Evolutionary conservation across 1,140 invertebrate species (phyloP), one percentile per base, ranked within the genome.

Genomic region (Paralvinella palmiformis): DNA sequence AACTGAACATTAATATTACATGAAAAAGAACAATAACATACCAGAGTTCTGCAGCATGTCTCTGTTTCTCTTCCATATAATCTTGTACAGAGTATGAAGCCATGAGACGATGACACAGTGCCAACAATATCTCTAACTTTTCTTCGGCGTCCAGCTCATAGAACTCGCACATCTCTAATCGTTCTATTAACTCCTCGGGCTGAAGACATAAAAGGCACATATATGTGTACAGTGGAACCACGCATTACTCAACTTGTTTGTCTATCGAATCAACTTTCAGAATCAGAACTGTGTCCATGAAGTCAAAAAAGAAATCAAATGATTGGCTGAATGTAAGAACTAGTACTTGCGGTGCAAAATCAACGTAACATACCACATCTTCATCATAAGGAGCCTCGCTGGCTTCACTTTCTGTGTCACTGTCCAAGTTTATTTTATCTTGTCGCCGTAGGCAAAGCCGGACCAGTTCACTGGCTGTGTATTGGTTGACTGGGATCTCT

Each of bases 21-120:
- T 10, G 7, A 10, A 41, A 41, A 41, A 41, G 7, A 41, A 7
- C n/a, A 41, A 41, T 41, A 48, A 66, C 70, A 67, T 68, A 79
- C 77, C 72, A 75, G 15, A 78, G 64, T 32, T 69, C 31, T 27
- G 67, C 56, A 13, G 73, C 68, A 27, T 72, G 65, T 10, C 69
- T 66, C 58, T 78, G 76, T 60, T 73, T 74, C 44, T 76, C 74
- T 56, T 77, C 75, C 76, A 79, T 77, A 63, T 75, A 77, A 64
- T 79, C 75, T 68, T 79, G 78, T 17, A 77, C 73, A 48, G 78
- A 75, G 65, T 78, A 78, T 1, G 78, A 72, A 36, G 68, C 72
- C 72, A 79, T 73, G 22, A 79, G 71, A 22, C 76, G 70, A 33
- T 72, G 67, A 75, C 74, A 77, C 45, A 79, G 67, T 2, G 74